Base-by-base conservation (phyloP, 2,113 vertebrate species). In the Halcyon malimbica region DNA sequence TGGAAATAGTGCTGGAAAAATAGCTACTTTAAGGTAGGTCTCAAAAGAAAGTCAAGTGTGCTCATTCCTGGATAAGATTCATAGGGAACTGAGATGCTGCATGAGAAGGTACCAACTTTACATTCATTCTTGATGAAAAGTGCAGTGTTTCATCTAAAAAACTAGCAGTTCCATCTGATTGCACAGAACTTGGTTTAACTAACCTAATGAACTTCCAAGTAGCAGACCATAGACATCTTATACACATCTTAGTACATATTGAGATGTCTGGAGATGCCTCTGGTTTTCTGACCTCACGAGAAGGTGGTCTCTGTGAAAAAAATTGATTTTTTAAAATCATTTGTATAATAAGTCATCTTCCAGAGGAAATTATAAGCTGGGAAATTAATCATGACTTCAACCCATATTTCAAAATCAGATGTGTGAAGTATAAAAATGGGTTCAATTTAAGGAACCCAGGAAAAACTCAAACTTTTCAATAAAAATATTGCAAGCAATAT, bases 51-150 rank as follows among this genome's bases (percentile, higher is more conserved):
- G 29, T 44, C 41, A 74, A 31, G 17, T 0, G 0, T 16, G 17
- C n/a, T 91, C 25, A 63, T 71, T 42, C 56, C 60, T 71, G 26
- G 46, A 8, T 29, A 68, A 50, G n/a, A 63, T 53, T 41, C 60
- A 37, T 0, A 69, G 24, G 10, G 19, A 81, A 60, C 24, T 4
- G 1, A 29, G 0, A 1, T 28, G 19, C 42, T 48, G 26, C 35
- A 6, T 41, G 29, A 79, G 18, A 76, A 91, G 15, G 19, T 37
- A 41, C 28, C 35, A 48, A 13, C 59, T 71, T 26, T 7, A 53
- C 6, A 16, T 46, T 74, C 56, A 57, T 33, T 57, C 56, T 57
- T 1, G 1, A 39, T 3, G 16, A 60, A 15, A 70, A 93, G 6
- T 3, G 6, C 15, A 48, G 25, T 33, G 5, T 10, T 74, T 42